A percentile compares a stretch with the other conserved stretches of the same genome.
Conservation (phyloP, 2,888 invertebrate genomes). For the Diplolepis rosae region DNA sequence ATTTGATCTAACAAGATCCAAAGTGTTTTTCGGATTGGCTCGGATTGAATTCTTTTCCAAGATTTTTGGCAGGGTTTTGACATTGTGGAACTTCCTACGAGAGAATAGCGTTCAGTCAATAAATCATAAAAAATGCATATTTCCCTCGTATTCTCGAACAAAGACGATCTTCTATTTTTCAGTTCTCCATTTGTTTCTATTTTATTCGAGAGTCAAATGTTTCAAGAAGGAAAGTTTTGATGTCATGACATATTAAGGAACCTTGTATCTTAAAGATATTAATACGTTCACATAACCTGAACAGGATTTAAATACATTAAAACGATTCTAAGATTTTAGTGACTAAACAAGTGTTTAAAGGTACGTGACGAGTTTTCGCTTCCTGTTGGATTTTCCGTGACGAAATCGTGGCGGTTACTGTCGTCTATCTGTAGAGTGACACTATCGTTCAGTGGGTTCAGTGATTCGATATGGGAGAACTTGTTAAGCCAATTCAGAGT, state of each 20-base stretch:
- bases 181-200: background rate
- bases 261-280: background rate
- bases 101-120: background rate
- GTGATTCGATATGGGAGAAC: slow-evolving; percentile 18
- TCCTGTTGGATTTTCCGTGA: slow-evolving; percentile 6
- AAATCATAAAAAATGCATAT: background rate
- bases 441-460: background rate
- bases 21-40: too few relatives aligned
- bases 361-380: background rate
- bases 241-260: background rate
- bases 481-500: background rate
- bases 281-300: background rate
- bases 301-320: background rate
- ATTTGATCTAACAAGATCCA: too few relatives aligned
- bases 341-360: background rate
- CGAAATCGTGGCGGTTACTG: background rate
- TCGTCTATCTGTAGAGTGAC: background rate
- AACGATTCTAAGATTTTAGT: background rate
- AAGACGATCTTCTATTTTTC: background rate
- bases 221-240: background rate
- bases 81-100: background rate
- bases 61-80: background rate
- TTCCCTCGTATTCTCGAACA: background rate
- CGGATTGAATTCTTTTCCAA: too few relatives aligned
- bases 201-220: background rate